A percentile compares a stretch with the other conserved stretches of the same genome.
phyloP scores from a whole-genome alignment of 2,113 vertebrate species.

The Centropus unirufus region DNA sequence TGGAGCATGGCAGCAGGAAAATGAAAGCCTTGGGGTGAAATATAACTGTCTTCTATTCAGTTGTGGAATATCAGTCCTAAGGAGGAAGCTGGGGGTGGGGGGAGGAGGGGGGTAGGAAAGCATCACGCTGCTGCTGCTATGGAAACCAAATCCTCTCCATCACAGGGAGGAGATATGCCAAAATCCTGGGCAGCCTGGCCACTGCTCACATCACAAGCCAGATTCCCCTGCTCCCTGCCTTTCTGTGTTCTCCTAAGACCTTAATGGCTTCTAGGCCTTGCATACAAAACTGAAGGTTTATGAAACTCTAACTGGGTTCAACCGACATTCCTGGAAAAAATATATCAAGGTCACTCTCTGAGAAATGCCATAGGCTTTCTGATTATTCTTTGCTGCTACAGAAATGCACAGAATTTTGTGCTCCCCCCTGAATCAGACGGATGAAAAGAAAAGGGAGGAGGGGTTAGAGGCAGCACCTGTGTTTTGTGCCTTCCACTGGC shows the following conservation, averaged over 20 bases:
- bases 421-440: neutral
- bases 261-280: neutral
- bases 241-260: neutral
- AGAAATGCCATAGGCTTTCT: neutral
- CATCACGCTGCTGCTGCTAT: neutral
- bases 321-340: neutral
- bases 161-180: neutral
- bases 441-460: neutral
- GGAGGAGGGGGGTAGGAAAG: neutral
- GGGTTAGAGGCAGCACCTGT: neutral
- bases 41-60: neutral
- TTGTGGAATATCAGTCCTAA: neutral
- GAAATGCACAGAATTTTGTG: neutral
- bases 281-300: neutral
- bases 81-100: neutral
- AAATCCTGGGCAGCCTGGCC: slow-evolving; percentile 14
- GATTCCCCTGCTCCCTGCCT: neutral
- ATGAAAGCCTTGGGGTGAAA: slow-evolving; percentile 22
- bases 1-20: neutral
- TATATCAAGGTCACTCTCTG: neutral
- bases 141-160: slow-evolving; percentile 53
- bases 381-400: neutral
- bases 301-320: neutral
- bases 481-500: neutral
- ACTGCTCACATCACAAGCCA: neutral